These are phyloP conservation scores for Hirtodrosophila histrioides DNA, from an alignment of 2,888 invertebrate species.

Conservation along the genomic window DNA sequence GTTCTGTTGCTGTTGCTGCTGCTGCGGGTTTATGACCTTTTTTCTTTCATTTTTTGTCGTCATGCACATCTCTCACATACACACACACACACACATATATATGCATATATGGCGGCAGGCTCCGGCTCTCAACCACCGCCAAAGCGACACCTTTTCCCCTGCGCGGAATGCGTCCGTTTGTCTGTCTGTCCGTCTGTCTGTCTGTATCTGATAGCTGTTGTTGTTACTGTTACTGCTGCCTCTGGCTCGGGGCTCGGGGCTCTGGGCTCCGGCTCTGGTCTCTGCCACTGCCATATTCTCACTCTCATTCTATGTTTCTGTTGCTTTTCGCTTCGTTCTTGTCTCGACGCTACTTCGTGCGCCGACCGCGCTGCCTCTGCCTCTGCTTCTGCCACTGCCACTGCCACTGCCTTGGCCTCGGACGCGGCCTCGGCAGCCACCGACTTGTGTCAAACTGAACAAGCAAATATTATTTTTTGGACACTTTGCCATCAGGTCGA, in stretches of 20 bases:
- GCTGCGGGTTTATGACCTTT: slow-evolving; percentile 72
- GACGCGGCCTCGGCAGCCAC: slow-evolving; percentile 53
- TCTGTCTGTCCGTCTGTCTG: slow-evolving; percentile 39
- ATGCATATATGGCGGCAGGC: slow-evolving; percentile 5
- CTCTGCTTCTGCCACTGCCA: slow-evolving; percentile 36
- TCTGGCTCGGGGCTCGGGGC: slow-evolving; percentile 9
- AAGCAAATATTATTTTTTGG: slow-evolving; percentile 83
- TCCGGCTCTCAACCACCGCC: slow-evolving; percentile 63
- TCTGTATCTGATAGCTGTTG: slow-evolving; percentile 58
- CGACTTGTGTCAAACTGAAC: slow-evolving; percentile 79
- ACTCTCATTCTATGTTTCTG: slow-evolving; percentile 45
- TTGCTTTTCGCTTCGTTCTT: slow-evolving; percentile 60
- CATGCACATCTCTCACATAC: slow-evolving; percentile 40
- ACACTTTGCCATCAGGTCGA: slow-evolving; percentile 84
- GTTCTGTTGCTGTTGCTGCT: slow-evolving; percentile 26
- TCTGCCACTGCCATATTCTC: slow-evolving; percentile 39
- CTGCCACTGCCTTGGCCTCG: slow-evolving; percentile 14
- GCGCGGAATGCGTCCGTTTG: slow-evolving; percentile 28
- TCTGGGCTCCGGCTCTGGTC: slow-evolving; percentile 9
- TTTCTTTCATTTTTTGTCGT: slow-evolving; percentile 48
- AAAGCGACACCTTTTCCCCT: slow-evolving; percentile 59
- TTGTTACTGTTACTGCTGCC: slow-evolving; percentile 14
- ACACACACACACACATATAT: slow-evolving; percentile 13
- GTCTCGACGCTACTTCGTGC: slow-evolving; percentile 44
- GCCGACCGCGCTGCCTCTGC: slow-evolving; percentile 25